Evolutionary conservation across 2,888 invertebrate genomes (phyloP), one percentile per base, ranked within the genome.

Genomic region (Polia nebulosa): DNA sequence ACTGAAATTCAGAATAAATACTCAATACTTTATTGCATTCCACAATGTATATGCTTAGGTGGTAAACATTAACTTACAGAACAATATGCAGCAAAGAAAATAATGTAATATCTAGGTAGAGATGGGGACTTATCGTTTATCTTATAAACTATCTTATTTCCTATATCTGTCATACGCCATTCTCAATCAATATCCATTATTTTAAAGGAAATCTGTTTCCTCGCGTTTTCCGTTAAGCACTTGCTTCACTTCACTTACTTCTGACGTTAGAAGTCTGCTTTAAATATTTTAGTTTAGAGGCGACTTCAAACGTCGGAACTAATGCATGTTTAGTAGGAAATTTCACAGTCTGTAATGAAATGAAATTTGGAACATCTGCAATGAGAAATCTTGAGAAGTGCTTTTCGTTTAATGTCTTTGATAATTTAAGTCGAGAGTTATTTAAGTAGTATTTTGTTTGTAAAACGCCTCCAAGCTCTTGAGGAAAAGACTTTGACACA

Each of bases 231-330:
- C 7, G 5, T 32, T 25, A 13, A 29, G 32, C 47, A 41, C 32
- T 36, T 51, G 29, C 45, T 32, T 34, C 44, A 39, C 49, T 36
- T 44, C 41, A 41, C 41, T 61, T 41, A 9, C n/a, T n/a, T 51
- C 6, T 8, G 7, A 41, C 52, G 29, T 49, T 44, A 29, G 80
- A 80, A 75, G 75, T n/a, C n/a, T n/a, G n/a, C n/a, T 80, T 76
- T 80, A 76, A 75, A 79, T 44, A 61, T n/a, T n/a, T n/a, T n/a
- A n/a, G n/a, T n/a, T n/a, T n/a, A n/a, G n/a, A n/a, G n/a, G n/a
- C n/a, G 44, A 52, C 56, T 76, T 68, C 52, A 75, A 36, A 11
- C 52, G 39, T 49, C 47, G 76, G 69, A 69, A 75, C 39, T 41
- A 22, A 39, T 41, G 41, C 44, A 57, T 44, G 62, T 47, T 57